Conservation (phyloP, 2,113 vertebrate species). For the Apeltes quadracus region DNA sequence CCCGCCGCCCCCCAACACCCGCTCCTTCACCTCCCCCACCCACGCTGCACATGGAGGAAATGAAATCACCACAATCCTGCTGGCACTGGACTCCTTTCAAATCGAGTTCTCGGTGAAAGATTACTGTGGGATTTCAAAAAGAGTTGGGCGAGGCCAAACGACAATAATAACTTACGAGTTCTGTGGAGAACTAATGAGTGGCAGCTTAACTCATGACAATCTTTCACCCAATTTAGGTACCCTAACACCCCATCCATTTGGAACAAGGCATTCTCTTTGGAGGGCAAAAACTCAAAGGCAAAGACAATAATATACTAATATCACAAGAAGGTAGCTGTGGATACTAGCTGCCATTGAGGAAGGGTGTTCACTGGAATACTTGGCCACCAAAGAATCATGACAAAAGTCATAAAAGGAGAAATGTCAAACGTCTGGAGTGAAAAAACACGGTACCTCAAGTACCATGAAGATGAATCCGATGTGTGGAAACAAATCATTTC, state of each 20-base stretch:
- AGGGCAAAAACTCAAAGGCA: background rate
- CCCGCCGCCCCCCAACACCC: background rate
- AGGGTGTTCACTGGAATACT: background rate
- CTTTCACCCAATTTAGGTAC: too few relatives aligned
- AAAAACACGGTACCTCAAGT: background rate
- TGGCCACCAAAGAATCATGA: background rate
- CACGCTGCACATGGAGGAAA: constrained; percentile 85
- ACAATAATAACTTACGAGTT: constrained; percentile 39
- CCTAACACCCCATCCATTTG: too few relatives aligned
- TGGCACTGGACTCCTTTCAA: constrained; percentile 82
- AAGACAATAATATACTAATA: background rate
- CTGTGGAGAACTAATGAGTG: constrained; percentile 21
- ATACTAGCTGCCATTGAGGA: background rate
- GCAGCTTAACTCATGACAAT: constrained; percentile 7
- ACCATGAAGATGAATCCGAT: background rate
- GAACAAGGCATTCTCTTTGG: background rate
- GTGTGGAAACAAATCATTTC: background rate
- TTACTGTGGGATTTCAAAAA: constrained; percentile 61
- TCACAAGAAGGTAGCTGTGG: background rate
- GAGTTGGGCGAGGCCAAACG: constrained; percentile 23
- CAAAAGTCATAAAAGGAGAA: background rate
- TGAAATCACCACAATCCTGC: constrained; percentile 80
- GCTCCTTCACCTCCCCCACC: constrained; percentile 60
- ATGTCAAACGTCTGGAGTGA: background rate
- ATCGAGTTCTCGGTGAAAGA: constrained; percentile 76